phyloP scores from a whole-genome alignment of 35 echinoderm and acorn worm species.

The Apostichopus parvimensis region DNA sequence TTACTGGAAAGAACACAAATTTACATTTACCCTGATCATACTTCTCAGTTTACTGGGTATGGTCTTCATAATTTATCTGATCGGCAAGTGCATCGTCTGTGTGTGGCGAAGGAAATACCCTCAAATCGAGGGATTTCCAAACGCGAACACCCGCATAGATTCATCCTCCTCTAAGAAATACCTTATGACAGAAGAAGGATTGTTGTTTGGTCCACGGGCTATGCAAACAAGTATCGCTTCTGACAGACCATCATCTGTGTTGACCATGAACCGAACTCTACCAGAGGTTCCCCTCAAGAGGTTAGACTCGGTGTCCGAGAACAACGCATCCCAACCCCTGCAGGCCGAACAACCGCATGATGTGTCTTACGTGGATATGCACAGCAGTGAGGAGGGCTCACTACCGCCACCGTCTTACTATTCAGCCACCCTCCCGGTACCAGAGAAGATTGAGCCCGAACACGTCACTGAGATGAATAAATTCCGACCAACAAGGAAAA shows the following conservation, averaged over 20 bases:
- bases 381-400: constrained; percentile 28
- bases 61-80: not conserved
- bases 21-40: not conserved
- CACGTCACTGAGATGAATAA: constrained; percentile 26
- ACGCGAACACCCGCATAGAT: constrained; percentile 17
- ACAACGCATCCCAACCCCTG: not conserved
- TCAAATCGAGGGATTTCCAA: constrained; percentile 13
- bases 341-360: constrained; percentile 6
- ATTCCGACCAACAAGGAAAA: constrained; percentile 28
- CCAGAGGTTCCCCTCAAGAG: constrained; percentile 26
- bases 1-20: constrained; percentile 5
- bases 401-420: constrained; percentile 49
- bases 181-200: constrained; percentile 17
- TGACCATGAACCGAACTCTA: constrained; percentile 22
- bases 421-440: constrained; percentile 39
- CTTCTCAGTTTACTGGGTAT: constrained; percentile 16
- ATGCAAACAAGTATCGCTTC: constrained; percentile 45
- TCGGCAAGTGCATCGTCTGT: constrained; percentile 27
- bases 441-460: constrained; percentile 34
- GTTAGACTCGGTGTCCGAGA: constrained; percentile 2
- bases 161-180: constrained; percentile 27
- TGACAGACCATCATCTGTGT: constrained; percentile 3
- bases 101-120: constrained; percentile 18
- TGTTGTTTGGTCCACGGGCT: constrained; percentile 33
- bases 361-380: constrained; percentile 51